These are phyloP conservation scores for Dipus sagitta DNA, from an alignment of 2,797 vertebrate species.

Conservation along the genomic window DNA sequence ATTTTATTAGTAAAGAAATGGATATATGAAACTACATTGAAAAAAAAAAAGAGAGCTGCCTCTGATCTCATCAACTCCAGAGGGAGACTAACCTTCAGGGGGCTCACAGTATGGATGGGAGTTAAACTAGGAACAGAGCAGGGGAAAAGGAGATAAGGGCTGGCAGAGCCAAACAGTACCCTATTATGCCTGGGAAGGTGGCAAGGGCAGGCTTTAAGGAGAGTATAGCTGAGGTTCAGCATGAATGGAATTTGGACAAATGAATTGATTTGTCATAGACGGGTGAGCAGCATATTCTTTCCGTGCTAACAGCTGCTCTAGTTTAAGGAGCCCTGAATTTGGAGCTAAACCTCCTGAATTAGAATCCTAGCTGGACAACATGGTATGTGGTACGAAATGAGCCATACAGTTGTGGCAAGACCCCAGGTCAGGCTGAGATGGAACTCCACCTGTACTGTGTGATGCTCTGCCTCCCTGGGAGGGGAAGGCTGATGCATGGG, in stretches of 20 bases:
- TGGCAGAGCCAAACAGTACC: not conserved
- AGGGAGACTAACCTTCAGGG: not conserved
- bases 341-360: not conserved
- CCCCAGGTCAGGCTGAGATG: accelerated
- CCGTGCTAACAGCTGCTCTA: not conserved
- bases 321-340: constrained; percentile 2
- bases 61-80: not conserved
- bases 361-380: not conserved
- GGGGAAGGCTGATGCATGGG: not conserved
- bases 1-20: too few relatives aligned
- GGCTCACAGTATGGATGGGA: not conserved
- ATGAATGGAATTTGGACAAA: constrained; percentile 27
- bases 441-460: too few relatives aligned
- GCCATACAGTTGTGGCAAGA: accelerated
- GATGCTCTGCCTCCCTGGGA: not conserved
- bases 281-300: not conserved
- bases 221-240: not conserved
- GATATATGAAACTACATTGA: too few relatives aligned
- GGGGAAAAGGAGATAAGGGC: not conserved
- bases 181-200: accelerated
- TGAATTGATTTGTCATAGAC: not conserved
- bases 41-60: too few relatives aligned
- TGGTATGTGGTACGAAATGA: not conserved
- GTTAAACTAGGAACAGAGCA: not conserved
- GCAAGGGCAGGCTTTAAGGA: not conserved